These are phyloP conservation scores for Platorchestia sp. DNA, from an alignment of 1,140 invertebrate species.

Conservation along the genomic window DNA sequence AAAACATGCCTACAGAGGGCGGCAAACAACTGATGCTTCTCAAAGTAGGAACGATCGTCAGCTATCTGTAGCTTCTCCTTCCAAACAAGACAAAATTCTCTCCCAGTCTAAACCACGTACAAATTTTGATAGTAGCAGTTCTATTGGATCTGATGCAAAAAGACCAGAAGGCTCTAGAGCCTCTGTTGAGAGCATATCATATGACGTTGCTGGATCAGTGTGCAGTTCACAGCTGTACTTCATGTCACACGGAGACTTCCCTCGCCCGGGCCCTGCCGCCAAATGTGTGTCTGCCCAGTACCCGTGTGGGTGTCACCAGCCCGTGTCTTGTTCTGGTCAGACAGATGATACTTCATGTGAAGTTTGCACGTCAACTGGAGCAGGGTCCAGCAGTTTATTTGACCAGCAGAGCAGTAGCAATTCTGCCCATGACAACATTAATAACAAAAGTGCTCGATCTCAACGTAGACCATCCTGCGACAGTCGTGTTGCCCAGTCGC, in stretches of 20 bases:
- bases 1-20: not conserved
- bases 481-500: not conserved
- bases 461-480: not conserved
- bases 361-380: not conserved
- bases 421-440: not conserved
- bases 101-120: not conserved
- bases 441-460: not conserved
- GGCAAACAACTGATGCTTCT: not conserved
- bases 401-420: not conserved
- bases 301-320: not conserved
- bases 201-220: not conserved
- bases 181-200: not conserved
- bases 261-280: not conserved
- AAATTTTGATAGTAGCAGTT: not conserved
- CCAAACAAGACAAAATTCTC: not conserved
- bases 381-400: not conserved
- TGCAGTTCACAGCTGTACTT: not conserved
- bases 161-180: not conserved
- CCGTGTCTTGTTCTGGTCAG: not conserved
- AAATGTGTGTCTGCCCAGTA: not conserved
- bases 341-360: not conserved
- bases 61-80: not conserved
- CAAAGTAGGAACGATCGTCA: not conserved
- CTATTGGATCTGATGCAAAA: not conserved
- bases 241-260: not conserved